Evolutionary conservation across 2,888 invertebrate genomes (phyloP), one percentile per base, ranked within the genome.

Genomic region (Scaptomyza flava): DNA sequence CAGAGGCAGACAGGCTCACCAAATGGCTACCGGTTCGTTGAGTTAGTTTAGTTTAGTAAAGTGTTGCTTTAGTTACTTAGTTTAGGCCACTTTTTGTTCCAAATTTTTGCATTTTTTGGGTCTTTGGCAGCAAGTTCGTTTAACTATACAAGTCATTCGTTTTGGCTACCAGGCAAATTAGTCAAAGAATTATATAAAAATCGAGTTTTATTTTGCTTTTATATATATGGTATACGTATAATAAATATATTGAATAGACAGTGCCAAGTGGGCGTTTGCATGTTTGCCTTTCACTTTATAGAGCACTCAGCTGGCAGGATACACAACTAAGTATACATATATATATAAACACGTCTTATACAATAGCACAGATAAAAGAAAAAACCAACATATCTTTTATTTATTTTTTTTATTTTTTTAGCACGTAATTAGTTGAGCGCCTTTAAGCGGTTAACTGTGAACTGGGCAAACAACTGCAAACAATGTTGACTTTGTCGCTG

Each of bases 181-280:
- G 81, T 85, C 86, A 23, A 78, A 52, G 9, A 51, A 80, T 80
- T 77, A 77, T 67, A 72, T 77, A 81, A 87, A 72, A 70, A 72
- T 74, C 81, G 41, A 74, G 81, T 87, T 81, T 65, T 57, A 63
- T 58, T 53, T 23, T 48, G 50, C 31, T n/a, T n/a, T n/a, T 59
- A 41, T 59, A 52, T 60, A 41, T 42, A 53, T 30, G 17, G 42
- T 43, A 52, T 36, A 47, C 33, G 23, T 59, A 34, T 34, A 23
- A 14, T 12, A 31, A 45, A 36, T 46, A 31, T 69, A 23, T 38
- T 17, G 33, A 5, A 12, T 20, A 3, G 8, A 34, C n/a, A 50
- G 27, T 70, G 65, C 60, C 75, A 79, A 85, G 87, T 81, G 87
- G 81, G 81, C 81, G 88, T 81, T 81, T 87, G 68, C 82, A 65